Conservation (phyloP, 1,140 invertebrate species). For the Drosophila lacertosa region DNA sequence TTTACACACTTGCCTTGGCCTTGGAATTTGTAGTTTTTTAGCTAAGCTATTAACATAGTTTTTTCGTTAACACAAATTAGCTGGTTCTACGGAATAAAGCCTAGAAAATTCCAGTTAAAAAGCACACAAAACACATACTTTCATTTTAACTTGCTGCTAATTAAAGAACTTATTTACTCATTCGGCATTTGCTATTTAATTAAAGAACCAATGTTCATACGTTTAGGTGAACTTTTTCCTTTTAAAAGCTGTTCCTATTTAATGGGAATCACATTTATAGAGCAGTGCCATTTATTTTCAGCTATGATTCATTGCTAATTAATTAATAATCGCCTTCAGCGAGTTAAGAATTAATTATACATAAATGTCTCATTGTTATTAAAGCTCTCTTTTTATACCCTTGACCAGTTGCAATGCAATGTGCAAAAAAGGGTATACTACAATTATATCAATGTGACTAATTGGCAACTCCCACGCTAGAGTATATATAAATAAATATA, state of each 20-base stretch:
- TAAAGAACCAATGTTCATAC: neutral
- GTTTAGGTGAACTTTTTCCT: neutral
- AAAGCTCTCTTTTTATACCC: neutral
- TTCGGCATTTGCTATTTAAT: neutral
- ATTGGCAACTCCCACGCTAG: too few species aligned
- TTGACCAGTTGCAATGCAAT: neutral
- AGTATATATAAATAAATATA: too few species aligned
- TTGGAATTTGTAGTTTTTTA: conserved; percentile 5
- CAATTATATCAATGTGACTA: too few species aligned
- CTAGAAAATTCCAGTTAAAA: too few species aligned
- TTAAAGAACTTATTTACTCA: neutral
- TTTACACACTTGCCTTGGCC: conserved; percentile 10
- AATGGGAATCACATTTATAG: conserved; percentile 1
- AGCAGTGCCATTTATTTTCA: neutral
- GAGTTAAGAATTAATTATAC: too few species aligned
- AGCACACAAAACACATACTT: too few species aligned
- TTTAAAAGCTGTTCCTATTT: neutral
- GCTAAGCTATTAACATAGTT: neutral
- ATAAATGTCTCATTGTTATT: too few species aligned
- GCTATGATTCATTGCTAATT: neutral
- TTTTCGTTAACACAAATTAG: neutral
- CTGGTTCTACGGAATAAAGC: neutral
- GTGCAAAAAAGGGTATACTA: neutral
- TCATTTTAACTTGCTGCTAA: neutral
- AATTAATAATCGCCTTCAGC: neutral